Conservation (phyloP, 1,140 invertebrate genomes). For the Tetraneura akinire region DNA sequence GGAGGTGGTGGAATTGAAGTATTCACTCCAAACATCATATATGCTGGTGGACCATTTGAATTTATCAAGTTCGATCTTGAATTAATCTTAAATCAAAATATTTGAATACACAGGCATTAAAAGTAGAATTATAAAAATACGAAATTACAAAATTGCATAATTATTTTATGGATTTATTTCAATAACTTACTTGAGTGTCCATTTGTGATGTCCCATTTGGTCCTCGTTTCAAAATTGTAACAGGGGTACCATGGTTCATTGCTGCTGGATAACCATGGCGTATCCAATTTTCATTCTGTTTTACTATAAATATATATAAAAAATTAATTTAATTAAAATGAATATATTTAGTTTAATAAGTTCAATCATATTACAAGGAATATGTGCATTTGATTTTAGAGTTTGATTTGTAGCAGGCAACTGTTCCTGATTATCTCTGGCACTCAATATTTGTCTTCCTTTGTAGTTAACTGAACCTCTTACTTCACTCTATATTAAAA, state of each 20-base stretch:
- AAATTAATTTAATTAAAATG: background rate
- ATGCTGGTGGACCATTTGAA: slow-evolving; percentile 30
- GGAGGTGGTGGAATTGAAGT: slow-evolving; percentile 53
- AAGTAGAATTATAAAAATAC: background rate
- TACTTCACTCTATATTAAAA: background rate
- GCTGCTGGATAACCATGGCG: slow-evolving; percentile 31
- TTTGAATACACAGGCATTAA: background rate
- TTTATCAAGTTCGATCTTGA: slow-evolving; percentile 35
- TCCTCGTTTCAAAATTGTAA: slow-evolving; percentile 48
- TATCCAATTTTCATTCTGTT: slow-evolving; percentile 45
- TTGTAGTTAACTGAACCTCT: slow-evolving; percentile 33
- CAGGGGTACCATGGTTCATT: slow-evolving; percentile 28
- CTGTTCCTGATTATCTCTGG: slow-evolving; percentile 28
- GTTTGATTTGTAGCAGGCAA: background rate
- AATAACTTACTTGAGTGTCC: slow-evolving; percentile 29
- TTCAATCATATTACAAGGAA: slow-evolving; percentile 15
- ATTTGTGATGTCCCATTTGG: slow-evolving; percentile 15
- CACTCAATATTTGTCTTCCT: slow-evolving; percentile 29
- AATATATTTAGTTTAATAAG: background rate
- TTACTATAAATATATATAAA: background rate
- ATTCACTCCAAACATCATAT: slow-evolving; percentile 52
- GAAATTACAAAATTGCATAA: background rate
- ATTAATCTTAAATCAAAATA: slow-evolving; percentile 6
- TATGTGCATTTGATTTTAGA: slow-evolving; percentile 3
- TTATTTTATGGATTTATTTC: too few relatives aligned